phyloP scores from a whole-genome alignment of 2,888 invertebrate genomes.

The Actias luna region DNA sequence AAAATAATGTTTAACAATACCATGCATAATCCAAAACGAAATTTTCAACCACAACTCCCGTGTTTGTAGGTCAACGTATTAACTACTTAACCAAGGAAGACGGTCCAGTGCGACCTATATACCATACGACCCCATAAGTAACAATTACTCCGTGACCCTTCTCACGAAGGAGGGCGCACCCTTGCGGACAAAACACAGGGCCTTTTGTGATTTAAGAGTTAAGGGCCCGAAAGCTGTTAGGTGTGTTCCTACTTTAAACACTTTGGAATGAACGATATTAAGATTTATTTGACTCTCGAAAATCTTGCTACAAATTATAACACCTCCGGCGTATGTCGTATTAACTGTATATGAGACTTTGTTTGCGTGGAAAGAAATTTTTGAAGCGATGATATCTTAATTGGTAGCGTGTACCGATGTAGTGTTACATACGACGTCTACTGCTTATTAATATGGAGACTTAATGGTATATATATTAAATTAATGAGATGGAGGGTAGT shows the following conservation, averaged over 20 bases:
- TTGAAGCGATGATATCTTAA: too few species aligned
- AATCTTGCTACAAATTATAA: not conserved
- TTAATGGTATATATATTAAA: too few species aligned
- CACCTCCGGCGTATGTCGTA: too few species aligned
- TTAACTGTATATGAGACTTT: too few species aligned
- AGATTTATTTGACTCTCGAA: not conserved
- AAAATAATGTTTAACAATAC: too few species aligned
- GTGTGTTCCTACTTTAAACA: not conserved
- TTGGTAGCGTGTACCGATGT: too few species aligned
- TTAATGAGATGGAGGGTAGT: too few species aligned
- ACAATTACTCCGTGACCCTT: slow-evolving; percentile 14
- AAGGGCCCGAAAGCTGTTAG: not conserved
- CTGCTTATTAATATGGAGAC: too few species aligned
- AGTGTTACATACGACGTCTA: too few species aligned
- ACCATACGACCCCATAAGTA: slow-evolving; percentile 13
- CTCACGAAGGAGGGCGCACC: slow-evolving; percentile 6
- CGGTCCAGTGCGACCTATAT: not conserved
- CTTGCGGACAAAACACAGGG: slow-evolving; percentile 14
- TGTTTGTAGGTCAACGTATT: slow-evolving; percentile 4
- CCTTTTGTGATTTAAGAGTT: slow-evolving; percentile 13
- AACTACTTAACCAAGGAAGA: slow-evolving; percentile 6
- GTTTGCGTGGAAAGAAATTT: too few species aligned
- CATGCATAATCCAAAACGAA: not conserved
- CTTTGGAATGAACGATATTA: not conserved
- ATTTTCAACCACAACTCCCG: not conserved